Base-by-base conservation (phyloP, 2,888 invertebrate genomes). In the Candidula unifasciata region DNA sequence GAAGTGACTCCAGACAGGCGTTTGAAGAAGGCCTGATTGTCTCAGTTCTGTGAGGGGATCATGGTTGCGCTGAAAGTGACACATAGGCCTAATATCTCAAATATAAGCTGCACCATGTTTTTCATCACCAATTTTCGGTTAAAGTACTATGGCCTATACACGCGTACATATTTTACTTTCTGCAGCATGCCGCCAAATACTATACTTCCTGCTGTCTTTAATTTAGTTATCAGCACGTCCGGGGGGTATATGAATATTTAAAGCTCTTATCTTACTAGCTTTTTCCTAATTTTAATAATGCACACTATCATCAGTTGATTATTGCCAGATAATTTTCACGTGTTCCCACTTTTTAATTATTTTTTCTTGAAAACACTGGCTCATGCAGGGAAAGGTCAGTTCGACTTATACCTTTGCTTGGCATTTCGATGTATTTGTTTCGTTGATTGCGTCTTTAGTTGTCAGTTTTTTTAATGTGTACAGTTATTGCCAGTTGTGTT, bases 351-450 rank as follows among this genome's bases (percentile, higher is more conserved):
- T 73, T 44, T 73, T 73, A 24, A 44, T 52, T 24, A 44, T 52
- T 24, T 35, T 71, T 71, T 44, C 13, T 44, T 44, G 6, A 44
- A 10, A 44, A n/a, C 73, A 44, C 73, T 44, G 24, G 44, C 73
- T 44, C 73, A 73, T 73, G 73, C 73, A 73, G 73, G 73, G 73
- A 73, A 73, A 73, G 73, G 73, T 73, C 73, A 73, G 73, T 73
- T 27, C 6, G 44, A 24, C 73, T 73, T 73, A 37, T 73, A 73
- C 52, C 73, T 44, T 69, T 73, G 73, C 73, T 73, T 73, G 73
- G 44, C 73, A 73, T 73, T 73, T 73, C 13, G 44, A 73, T 73
- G 73, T 71, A 24, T 73, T 73, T 73, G 73, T 73, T 73, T 24
- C 44, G 44, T 73, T 73, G 27, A 6, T 44, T 73, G n/a, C 37